Evolutionary conservation across 2,797 vertebrate species (phyloP).

Genomic region (Pseudochaenichthys georgianus): DNA sequence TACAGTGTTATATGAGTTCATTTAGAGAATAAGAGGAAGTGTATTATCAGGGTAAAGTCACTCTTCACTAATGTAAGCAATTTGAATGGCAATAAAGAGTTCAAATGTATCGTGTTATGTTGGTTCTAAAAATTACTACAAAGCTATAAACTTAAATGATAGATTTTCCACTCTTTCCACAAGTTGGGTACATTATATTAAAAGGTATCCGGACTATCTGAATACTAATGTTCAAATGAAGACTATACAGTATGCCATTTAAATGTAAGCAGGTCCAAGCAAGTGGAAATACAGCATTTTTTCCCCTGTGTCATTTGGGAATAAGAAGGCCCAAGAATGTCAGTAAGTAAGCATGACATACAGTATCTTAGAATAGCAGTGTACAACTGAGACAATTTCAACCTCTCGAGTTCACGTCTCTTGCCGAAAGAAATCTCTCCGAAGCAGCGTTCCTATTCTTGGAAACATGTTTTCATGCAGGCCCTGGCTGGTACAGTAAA

Average conservation of each 20-base stretch:
- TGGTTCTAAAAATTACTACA: neutral
- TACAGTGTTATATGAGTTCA: slow-evolving; percentile 44
- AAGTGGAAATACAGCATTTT: neutral
- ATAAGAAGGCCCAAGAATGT: slow-evolving; percentile 15
- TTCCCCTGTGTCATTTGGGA: neutral
- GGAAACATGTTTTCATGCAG: slow-evolving; percentile 24
- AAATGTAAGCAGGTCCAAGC: slow-evolving; percentile 21
- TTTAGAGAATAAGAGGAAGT: slow-evolving; percentile 35
- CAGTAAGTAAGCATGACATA: slow-evolving; percentile 31
- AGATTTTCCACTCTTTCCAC: neutral
- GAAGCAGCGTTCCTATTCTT: slow-evolving; percentile 42
- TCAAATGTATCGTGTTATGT: neutral
- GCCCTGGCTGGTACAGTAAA: slow-evolving; percentile 31
- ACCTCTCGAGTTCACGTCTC: slow-evolving; percentile 19
- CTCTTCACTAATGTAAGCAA: neutral
- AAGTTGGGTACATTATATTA: neutral
- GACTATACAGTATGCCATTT: neutral
- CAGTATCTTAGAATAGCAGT: slow-evolving; percentile 16
- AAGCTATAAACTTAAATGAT: neutral
- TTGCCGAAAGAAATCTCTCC: slow-evolving; percentile 16
- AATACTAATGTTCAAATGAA: neutral
- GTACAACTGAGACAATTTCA: slow-evolving; percentile 16
- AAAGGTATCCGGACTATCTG: slow-evolving; percentile 9
- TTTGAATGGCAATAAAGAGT: neutral
- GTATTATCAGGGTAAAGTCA: slow-evolving; percentile 5